Evolutionary conservation across 2,797 vertebrate genomes (phyloP).

Genomic region (Simalia tracyae): DNA sequence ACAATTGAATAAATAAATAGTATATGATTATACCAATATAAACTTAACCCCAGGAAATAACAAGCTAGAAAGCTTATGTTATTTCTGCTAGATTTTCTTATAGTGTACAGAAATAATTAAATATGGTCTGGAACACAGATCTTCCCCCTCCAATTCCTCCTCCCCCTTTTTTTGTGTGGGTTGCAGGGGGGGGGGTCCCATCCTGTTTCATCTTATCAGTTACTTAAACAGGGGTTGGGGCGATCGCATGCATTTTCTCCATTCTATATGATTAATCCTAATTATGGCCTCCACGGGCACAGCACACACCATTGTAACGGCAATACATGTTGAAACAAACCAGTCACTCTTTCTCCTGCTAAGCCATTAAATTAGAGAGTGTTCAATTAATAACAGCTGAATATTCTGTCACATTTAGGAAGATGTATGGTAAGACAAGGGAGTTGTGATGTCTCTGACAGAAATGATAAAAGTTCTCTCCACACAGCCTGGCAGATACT

Average conservation of each 20-base stretch:
- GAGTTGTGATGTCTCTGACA: constrained; percentile 93
- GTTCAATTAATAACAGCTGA: constrained; percentile 99
- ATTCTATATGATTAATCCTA: not conserved
- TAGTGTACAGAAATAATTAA: not conserved
- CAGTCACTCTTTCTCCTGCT: constrained; percentile 76
- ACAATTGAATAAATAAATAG: not conserved
- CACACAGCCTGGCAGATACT: constrained; percentile 87
- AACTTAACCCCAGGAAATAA: not conserved
- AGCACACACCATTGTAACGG: constrained; percentile 33
- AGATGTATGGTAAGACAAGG: constrained; percentile 97
- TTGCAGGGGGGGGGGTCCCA: not conserved
- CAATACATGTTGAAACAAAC: constrained; percentile 71
- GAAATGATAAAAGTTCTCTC: constrained; percentile 91
- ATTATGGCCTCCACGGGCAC: constrained; percentile 17
- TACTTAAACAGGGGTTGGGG: constrained; percentile 15
- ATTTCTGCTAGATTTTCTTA: not conserved
- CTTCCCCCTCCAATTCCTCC: too few relatives aligned
- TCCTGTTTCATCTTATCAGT: not conserved
- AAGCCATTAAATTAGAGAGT: constrained; percentile 93
- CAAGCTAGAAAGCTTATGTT: not conserved
- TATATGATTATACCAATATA: not conserved
- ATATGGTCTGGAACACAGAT: not conserved
- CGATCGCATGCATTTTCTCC: not conserved
- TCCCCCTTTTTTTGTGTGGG: too few relatives aligned
- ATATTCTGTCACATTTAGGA: constrained; percentile 97